A percentile compares a stretch with the other conserved stretches of the same genome.
Conservation (phyloP, 2,888 invertebrate genomes). For the Eueremaeus valkanovi region DNA sequence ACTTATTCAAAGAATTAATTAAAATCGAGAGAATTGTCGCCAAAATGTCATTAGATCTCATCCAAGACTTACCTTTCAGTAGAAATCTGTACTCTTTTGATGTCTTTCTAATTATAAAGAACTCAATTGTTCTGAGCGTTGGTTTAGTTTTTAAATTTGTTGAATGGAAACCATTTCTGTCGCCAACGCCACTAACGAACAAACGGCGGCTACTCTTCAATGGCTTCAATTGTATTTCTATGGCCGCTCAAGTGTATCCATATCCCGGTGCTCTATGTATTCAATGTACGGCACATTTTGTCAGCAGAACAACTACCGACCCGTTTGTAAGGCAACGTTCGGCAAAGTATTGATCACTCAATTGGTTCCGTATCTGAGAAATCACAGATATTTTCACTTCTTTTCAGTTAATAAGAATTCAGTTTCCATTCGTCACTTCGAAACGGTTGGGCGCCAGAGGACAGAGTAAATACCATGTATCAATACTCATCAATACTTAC, state of each 20-base stretch:
- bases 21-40: conserved; percentile 9
- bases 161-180: neutral
- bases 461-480: conserved; percentile 41
- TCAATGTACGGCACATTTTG: conserved; percentile 37
- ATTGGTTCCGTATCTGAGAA: neutral
- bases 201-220: conserved; percentile 26
- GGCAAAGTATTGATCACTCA: conserved; percentile 27
- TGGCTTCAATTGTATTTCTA: conserved; percentile 39
- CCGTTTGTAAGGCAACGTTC: conserved; percentile 40
- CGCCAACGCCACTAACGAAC: conserved; percentile 24
- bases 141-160: no score
- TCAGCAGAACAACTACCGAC: conserved; percentile 35
- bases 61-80: neutral
- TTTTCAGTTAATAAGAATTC: conserved; percentile 36
- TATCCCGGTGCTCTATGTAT: conserved; percentile 39
- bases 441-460: conserved; percentile 40
- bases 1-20: conserved; percentile 28
- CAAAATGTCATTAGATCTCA: neutral
- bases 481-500: no score
- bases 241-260: conserved; percentile 35
- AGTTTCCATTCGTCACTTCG: conserved; percentile 36
- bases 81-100: no score
- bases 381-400: neutral
- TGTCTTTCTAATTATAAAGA: no score
- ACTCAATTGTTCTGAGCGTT: neutral